Evolutionary conservation across 2,113 vertebrate species (phyloP), one percentile per base, ranked within the genome.

Genomic region (Microcebus murinus): DNA sequence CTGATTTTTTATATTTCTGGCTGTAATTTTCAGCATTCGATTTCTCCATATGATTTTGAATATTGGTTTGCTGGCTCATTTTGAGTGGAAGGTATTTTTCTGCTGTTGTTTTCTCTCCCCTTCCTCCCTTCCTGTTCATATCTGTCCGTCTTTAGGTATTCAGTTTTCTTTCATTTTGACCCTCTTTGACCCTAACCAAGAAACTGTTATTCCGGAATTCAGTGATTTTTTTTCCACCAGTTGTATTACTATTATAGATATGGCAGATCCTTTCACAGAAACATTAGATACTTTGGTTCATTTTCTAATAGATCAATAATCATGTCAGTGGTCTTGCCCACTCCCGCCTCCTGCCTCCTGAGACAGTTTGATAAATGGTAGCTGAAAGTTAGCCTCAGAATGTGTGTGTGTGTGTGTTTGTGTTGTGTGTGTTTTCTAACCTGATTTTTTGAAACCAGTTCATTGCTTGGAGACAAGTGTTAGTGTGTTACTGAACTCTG

Each of bases 391-490:
- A 67, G 29, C 31, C 3, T 71, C 55, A 57, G 52, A 55, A 3
- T 50, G 9, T 63, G n/a, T 70, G 25, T 87, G 59, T 45, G 5
- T 67, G 15, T 50, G 17, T 61, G n/a, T 70, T 34, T 87, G 59
- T 45, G 5, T 67, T 61, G 29, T 52, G 52, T 52, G 52, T 55
- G 50, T 14, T 67, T 96, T 67, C 42, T 89, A 61, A n/a, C 20
- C 29, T 59, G 42, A 52, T 67, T 94, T 89, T 7, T 92, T 81
- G 76, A 94, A 94, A 90, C 59, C 45, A 91, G 57, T 42, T 91
- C 27, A 29, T 34, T 67, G 48, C 45, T 57, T 80, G 25, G 42
- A 68, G 65, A 29, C 20, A 39, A 92, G n/a, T 15, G 4, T 42
- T 80, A 0, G 2, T 71, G 21, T 80, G 71, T 4, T 85, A 31